A percentile compares a stretch with the other conserved stretches of the same genome.
phyloP scores from a whole-genome alignment of 2,797 vertebrate genomes.

The Myoxocephalus aenaeus region DNA sequence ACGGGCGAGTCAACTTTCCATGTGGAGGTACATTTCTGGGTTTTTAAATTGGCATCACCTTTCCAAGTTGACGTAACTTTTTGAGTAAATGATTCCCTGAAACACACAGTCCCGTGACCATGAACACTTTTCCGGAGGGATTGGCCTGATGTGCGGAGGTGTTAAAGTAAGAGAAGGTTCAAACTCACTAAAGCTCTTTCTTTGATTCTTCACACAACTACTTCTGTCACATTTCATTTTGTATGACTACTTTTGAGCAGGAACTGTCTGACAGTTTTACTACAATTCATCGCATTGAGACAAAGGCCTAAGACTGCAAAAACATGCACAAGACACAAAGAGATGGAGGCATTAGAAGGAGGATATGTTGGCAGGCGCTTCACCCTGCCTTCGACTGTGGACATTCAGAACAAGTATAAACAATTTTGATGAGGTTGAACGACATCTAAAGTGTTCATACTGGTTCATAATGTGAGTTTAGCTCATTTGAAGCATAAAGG shows the following conservation, averaged over 20 bases:
- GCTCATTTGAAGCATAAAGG: not conserved
- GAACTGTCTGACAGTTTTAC: not conserved
- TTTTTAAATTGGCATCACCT: not conserved
- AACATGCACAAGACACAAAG: not conserved
- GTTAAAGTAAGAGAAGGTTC: not conserved
- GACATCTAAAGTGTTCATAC: not conserved
- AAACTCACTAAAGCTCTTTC: not conserved
- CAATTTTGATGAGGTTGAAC: not conserved
- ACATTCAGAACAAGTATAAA: not conserved
- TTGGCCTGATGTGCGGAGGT: not conserved
- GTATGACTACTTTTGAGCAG: too few species aligned
- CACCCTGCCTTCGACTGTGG: not conserved
- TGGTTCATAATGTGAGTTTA: not conserved
- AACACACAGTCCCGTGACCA: not conserved
- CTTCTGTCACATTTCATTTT: not conserved
- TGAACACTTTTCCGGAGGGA: not conserved
- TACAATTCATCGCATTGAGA: not conserved
- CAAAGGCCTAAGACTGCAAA: not conserved
- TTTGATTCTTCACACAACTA: not conserved
- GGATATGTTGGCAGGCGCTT: not conserved
- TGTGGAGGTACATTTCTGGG: not conserved
- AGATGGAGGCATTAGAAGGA: not conserved
- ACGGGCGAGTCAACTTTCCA: not conserved
- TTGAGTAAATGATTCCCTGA: too few species aligned
- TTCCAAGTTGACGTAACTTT: not conserved